Conservation (phyloP, 2,888 invertebrate genomes). For the Margaritifera margaritifera region DNA sequence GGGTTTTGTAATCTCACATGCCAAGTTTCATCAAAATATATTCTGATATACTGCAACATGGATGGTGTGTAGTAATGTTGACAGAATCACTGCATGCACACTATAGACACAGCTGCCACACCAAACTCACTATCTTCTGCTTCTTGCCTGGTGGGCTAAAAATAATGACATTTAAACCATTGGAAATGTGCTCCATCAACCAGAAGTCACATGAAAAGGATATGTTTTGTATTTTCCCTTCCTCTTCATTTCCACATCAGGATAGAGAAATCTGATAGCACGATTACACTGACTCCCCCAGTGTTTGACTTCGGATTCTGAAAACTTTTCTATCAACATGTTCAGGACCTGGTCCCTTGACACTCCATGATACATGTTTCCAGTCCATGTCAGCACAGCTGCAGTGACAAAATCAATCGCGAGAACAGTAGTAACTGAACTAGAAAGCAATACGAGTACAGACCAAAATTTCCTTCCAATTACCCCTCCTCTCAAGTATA, state of each 20-base stretch:
- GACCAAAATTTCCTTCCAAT: background rate
- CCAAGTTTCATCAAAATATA: too few relatives aligned
- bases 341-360: conserved; percentile 56
- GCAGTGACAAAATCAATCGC: conserved; percentile 10
- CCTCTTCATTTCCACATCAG: conserved; percentile 56
- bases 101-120: too few relatives aligned
- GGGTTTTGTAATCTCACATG: too few relatives aligned
- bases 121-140: too few relatives aligned
- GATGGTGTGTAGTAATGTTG: too few relatives aligned
- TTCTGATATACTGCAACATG: too few relatives aligned
- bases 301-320: conserved; percentile 47
- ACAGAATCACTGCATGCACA: too few relatives aligned
- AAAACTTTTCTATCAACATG: conserved; percentile 42
- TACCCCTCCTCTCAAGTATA: background rate
- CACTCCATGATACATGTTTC: conserved; percentile 52
- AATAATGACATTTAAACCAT: too few relatives aligned
- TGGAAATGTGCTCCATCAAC: too few relatives aligned
- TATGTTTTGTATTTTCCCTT: conserved; percentile 67
- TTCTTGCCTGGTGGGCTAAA: too few relatives aligned
- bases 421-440: background rate
- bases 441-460: background rate
- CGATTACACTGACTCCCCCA: conserved; percentile 64
- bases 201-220: conserved; percentile 42
- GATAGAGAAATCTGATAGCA: conserved; percentile 59
- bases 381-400: conserved; percentile 58